Evolutionary conservation across 1,140 invertebrate genomes (phyloP).

Genomic region (Zaprionus lachaisei): DNA sequence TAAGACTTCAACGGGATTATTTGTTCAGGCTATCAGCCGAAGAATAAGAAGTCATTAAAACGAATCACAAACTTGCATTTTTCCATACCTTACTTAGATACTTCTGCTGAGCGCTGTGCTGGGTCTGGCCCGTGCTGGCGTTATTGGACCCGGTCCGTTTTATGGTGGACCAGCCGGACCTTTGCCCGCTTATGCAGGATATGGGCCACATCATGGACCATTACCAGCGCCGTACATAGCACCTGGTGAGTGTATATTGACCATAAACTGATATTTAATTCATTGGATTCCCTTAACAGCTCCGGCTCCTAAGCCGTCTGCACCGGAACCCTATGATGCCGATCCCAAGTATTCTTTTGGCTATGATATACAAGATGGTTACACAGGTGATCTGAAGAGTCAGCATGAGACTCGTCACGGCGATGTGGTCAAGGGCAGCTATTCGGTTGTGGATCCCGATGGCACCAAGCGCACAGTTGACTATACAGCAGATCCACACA

Average conservation of each 20-base stretch:
- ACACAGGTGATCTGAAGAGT: conserved; percentile 87
- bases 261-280: conserved; percentile 2
- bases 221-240: conserved; percentile 60
- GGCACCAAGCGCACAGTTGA: conserved; percentile 88
- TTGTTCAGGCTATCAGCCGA: not conserved
- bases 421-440: conserved; percentile 88
- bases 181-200: conserved; percentile 49
- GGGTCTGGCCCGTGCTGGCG: conserved; percentile 65
- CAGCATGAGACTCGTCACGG: conserved; percentile 87
- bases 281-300: not conserved
- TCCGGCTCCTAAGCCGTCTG: conserved; percentile 66
- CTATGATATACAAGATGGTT: conserved; percentile 86
- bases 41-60: too few relatives aligned
- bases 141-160: conserved; percentile 72
- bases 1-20: not conserved
- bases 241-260: conserved; percentile 34
- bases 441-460: conserved; percentile 88
- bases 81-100: conserved; percentile 47
- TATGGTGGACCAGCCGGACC: conserved; percentile 68
- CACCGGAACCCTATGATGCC: conserved; percentile 86
- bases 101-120: conserved; percentile 71
- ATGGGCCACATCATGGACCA: conserved; percentile 53
- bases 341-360: conserved; percentile 86
- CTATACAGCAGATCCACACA: conserved; percentile 87
- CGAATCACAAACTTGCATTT: not conserved